Conservation (phyloP, 2,113 vertebrate genomes). For the Chrysemys picta region DNA sequence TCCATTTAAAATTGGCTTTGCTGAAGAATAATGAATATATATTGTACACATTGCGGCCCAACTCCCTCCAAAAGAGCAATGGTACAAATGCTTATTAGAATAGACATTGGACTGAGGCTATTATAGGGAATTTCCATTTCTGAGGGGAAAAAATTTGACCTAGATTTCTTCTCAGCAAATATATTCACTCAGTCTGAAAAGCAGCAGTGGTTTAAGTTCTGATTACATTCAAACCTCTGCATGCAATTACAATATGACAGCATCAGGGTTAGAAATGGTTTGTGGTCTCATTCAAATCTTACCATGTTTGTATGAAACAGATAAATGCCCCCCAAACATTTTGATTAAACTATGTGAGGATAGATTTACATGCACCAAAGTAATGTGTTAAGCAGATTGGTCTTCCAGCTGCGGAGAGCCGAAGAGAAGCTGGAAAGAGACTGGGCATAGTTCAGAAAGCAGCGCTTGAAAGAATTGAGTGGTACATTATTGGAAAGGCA, state of each 20-base stretch:
- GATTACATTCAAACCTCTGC: constrained; percentile 3
- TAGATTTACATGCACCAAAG: neutral
- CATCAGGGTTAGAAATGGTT: neutral
- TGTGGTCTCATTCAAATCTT: neutral
- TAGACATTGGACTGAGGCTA: neutral
- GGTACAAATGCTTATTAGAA: neutral
- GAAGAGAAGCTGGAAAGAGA: neutral
- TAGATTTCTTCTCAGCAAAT: constrained; percentile 39
- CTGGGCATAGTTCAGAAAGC: neutral
- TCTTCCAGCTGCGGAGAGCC: neutral
- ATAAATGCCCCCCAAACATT: neutral
- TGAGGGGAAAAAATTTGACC: constrained; percentile 1
- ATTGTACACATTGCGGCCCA: neutral
- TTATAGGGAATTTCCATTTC: neutral
- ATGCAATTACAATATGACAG: neutral
- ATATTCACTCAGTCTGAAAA: constrained; percentile 18
- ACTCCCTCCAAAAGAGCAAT: neutral
- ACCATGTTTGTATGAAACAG: neutral
- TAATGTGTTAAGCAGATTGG: neutral
- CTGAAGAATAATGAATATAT: neutral
- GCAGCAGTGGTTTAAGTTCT: neutral
- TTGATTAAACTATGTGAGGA: neutral
- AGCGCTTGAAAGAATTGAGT: neutral
- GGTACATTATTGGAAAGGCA: neutral
- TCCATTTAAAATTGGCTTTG: neutral